Base-by-base conservation (phyloP, 2,888 invertebrate genomes). In the Ctenicera cuprea region DNA sequence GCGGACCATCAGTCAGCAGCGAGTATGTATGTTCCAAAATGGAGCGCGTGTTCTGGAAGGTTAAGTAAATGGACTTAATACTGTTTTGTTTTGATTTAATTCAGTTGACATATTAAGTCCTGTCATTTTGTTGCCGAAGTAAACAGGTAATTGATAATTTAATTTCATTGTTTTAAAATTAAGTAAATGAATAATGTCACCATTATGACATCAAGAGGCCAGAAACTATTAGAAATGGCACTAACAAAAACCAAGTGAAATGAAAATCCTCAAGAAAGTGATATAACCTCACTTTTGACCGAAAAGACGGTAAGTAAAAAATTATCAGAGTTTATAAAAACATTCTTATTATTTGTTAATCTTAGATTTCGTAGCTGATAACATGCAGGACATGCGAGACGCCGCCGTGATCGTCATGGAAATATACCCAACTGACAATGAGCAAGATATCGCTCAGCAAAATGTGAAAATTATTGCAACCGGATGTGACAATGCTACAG, bases 401-500 rank as follows among this genome's bases (percentile, higher is more conserved):
- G 41, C 43, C 14, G 26, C 50, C 9, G 65, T 50, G 45, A 65
- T 48, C 33, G 65, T 37, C 18, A 65, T 65, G 30, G 50, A 65
- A 65, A 65, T 65, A 65, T 33, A 30, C 14, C 50, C 65, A 65
- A 65, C 50, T 26, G 50, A 33, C 50, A 65, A 37, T 33, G 50
- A 33, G 37, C 33, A 45, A 12, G 50, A 50, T 65, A 48, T 65
- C 50, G 7, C 14, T 37, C 50, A 3, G 1, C 11, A 65, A 65
- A 65, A 65, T 48, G 30, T 65, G 26, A 30, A 65, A 50, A 65
- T 48, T 65, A 26, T 65, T 65, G 50, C 50, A 65, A 65, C 50
- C 18, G 50, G 65, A 33, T 65, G 65, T 33, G 30, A 7, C 50
- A 65, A 16, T 50, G 20, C 50, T 61, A 61, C 18, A 41, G 41